phyloP scores from a whole-genome alignment of 2,113 vertebrate genomes.

The Nesoenas mayeri region DNA sequence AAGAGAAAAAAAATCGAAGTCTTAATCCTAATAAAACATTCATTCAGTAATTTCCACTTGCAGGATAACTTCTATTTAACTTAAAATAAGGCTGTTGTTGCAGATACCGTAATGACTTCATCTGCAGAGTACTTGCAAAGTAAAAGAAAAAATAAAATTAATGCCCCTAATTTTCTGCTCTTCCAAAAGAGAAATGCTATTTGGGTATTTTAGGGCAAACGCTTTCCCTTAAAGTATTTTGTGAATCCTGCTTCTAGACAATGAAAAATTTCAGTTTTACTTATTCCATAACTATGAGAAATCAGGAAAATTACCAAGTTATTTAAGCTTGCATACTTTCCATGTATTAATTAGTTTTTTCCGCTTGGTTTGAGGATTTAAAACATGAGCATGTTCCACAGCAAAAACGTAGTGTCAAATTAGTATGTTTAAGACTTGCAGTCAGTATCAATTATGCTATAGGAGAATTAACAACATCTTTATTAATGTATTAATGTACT shows the following conservation, averaged over 20 bases:
- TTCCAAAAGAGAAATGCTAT: background rate
- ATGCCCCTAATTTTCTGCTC: background rate
- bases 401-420: constrained; percentile 33
- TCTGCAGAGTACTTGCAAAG: background rate
- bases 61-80: background rate
- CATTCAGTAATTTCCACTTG: background rate
- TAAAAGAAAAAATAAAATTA: background rate
- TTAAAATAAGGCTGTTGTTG: background rate
- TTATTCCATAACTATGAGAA: background rate
- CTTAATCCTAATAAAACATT: background rate
- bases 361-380: constrained; percentile 43
- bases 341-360: constrained; percentile 47
- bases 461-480: constrained; percentile 40
- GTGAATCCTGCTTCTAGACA: background rate
- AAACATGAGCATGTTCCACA: constrained; percentile 21
- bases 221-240: background rate
- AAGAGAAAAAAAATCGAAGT: background rate
- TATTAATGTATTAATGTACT: constrained; percentile 29
- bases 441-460: constrained; percentile 33
- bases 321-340: background rate
- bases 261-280: background rate
- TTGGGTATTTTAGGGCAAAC: background rate
- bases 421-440: constrained; percentile 35
- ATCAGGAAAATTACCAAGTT: background rate
- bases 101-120: background rate